Conservation (phyloP, 2,797 vertebrate genomes). For the Spea hammondii region DNA sequence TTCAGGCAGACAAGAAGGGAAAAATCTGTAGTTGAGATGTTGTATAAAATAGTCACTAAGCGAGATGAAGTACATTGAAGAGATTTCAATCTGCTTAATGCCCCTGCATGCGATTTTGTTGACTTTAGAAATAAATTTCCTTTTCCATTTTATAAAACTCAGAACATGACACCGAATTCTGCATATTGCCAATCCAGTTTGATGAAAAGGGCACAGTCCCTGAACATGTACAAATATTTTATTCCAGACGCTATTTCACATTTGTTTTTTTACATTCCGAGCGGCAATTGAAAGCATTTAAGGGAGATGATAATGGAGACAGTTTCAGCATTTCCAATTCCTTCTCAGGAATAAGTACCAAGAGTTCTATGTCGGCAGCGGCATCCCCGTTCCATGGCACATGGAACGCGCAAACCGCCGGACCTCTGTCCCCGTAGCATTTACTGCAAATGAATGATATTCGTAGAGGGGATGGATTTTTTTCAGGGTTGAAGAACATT, state of each 20-base stretch:
- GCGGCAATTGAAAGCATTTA: conserved; percentile 41
- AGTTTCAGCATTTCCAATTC: conserved; percentile 40
- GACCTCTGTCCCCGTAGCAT: conserved; percentile 5
- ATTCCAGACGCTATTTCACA: conserved; percentile 22
- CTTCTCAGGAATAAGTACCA: conserved; percentile 24
- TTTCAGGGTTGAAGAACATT: conserved; percentile 14
- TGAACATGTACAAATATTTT: conserved; percentile 30
- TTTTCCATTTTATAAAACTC: conserved; percentile 38
- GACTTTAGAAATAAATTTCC: conserved; percentile 39
- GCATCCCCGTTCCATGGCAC: conserved; percentile 19
- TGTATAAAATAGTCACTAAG: neutral
- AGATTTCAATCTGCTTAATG: conserved; percentile 42
- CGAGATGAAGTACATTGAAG: conserved; percentile 17
- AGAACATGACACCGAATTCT: conserved; percentile 25
- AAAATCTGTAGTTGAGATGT: neutral
- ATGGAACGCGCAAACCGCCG: conserved; percentile 13
- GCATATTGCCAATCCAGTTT: conserved; percentile 19
- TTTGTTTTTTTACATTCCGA: conserved; percentile 36
- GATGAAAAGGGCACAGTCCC: conserved; percentile 25
- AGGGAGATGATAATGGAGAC: conserved; percentile 46
- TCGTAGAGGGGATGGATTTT: conserved; percentile 24
- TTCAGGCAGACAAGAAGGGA: too few species aligned
- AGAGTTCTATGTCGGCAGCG: conserved; percentile 21
- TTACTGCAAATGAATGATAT: conserved; percentile 44
- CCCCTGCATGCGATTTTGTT: conserved; percentile 29